Conservation (phyloP, 1,140 invertebrate species). For the Metopolophium dirhodum region DNA sequence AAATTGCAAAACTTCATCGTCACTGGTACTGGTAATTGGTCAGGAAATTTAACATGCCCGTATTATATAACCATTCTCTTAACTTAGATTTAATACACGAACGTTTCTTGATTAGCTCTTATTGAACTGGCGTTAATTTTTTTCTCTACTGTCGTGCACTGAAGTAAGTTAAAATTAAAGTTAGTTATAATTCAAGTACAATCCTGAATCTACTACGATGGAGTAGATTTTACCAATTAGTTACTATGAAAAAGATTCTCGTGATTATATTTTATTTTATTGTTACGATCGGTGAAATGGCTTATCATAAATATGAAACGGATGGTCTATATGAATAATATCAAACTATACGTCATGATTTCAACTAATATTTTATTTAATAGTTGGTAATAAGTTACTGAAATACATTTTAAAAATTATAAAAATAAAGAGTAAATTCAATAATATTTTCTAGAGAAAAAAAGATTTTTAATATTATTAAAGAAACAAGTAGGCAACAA, state of each 20-base stretch:
- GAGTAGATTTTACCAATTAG: background rate
- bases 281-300: background rate
- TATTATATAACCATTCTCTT: background rate
- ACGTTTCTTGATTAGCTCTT: background rate
- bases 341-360: too few relatives aligned
- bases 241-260: background rate
- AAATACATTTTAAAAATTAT: too few relatives aligned
- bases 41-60: background rate
- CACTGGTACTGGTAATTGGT: slow-evolving; percentile 11
- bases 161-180: background rate
- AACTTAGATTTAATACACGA: background rate
- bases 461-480: background rate
- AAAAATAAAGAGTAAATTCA: too few relatives aligned
- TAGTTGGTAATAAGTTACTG: too few relatives aligned
- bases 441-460: background rate
- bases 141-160: background rate
- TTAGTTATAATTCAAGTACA: background rate
- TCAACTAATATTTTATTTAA: too few relatives aligned
- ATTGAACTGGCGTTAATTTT: background rate
- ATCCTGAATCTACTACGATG: background rate
- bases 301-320: background rate
- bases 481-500: too few relatives aligned
- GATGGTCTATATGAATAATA: background rate
- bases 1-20: background rate
- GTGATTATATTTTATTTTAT: background rate